Percentiles rank a stretch among this genome's conserved stretches.
Evolutionary conservation across 2,113 vertebrate genomes (phyloP).

Genomic region (Tylochromis polylepis): DNA sequence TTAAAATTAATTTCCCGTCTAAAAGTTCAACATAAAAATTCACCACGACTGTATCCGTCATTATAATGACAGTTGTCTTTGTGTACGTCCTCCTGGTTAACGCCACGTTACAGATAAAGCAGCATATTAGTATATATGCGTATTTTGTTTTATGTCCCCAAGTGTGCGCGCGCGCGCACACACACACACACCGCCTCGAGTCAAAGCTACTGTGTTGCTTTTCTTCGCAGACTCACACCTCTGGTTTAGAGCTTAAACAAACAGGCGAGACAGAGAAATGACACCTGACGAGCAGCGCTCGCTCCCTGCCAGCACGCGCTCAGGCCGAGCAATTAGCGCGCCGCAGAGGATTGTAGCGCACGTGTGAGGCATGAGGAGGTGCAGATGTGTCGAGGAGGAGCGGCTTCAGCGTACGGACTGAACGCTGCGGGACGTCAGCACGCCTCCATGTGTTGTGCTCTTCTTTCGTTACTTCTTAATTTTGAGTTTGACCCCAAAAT

Average conservation of each 20-base stretch:
- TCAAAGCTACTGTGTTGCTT: not conserved
- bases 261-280: not conserved
- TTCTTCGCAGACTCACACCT: not conserved
- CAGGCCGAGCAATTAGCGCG: constrained; percentile 26
- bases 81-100: not conserved
- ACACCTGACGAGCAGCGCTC: constrained; percentile 5
- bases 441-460: not conserved
- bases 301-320: not conserved
- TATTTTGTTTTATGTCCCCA: not conserved
- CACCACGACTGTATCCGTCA: fast-evolving
- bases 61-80: not conserved
- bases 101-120: not conserved
- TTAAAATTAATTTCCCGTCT: not conserved
- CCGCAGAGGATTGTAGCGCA: constrained; percentile 23
- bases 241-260: not conserved
- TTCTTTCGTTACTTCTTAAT: too few relatives aligned
- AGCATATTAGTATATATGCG: not conserved
- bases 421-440: not conserved
- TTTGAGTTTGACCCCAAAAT: not conserved
- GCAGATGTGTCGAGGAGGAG: not conserved
- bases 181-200: fast-evolving
- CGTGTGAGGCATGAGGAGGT: constrained; percentile 31
- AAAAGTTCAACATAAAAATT: not conserved
- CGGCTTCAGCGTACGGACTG: not conserved
- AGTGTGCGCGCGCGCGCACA: fast-evolving